Evolutionary conservation across 2,797 vertebrate genomes (phyloP), one percentile per base, ranked within the genome.

Genomic region (Liasis olivaceus): DNA sequence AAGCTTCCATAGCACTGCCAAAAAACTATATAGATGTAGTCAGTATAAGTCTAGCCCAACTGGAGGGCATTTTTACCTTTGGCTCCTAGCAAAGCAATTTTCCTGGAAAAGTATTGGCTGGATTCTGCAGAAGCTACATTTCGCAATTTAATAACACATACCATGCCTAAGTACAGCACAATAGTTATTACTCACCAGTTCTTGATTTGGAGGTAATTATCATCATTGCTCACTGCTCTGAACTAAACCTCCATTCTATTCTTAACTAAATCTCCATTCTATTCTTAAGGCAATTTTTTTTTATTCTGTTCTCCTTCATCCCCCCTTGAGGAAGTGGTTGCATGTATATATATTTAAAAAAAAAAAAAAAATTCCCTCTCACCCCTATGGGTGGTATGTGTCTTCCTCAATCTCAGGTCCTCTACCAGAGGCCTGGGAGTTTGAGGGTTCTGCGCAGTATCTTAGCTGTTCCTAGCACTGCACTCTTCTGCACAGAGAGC

Each of bases 181-280:
- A 93, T 93, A 88, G 91, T 96, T 96, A 95, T 96, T 96, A 59
- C 88, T 60, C 93, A 90, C 90, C 91, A 91, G 63, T 93, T 92
- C 96, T 95, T 64, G 28, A 95, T 94, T 89, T 85, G 89, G 66
- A 96, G 96, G 97, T 96, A 96, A 90, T 24, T 72, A 96, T 96
- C 31, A 64, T 89, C 94, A 96, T 95, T 92, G 93, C 90, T 94
- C 96, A 93, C 94, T 96, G 94, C 93, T 96, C 69, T 0, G 96
- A 96, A 96, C 95, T 94, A 96, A 95, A 95, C 91, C 95, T 95
- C 95, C 95, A 95, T 95, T 94, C 95, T 96, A 93, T 88, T 24
- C 81, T 85, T 85, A 86, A 96, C 95, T 94, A 96, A 95, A 95
- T 91, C 95, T 95, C 95, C 95, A 95, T 95, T 94, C 95, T 96